Conservation (phyloP, 2,797 vertebrate species). For the Tauraco hartlaubi region DNA sequence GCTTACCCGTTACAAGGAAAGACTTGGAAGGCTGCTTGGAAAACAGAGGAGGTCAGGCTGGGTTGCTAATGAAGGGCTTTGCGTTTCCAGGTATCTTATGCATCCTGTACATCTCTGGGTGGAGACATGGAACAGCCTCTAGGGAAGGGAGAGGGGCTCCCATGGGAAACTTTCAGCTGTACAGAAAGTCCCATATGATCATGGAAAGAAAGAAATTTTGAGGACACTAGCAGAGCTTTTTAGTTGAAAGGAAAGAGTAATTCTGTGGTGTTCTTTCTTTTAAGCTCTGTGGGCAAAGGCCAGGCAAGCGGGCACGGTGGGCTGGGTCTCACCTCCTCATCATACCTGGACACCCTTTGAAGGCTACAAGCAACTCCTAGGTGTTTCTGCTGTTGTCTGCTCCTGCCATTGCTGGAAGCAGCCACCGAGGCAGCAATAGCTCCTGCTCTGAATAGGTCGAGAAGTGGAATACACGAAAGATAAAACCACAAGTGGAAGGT, state of each 20-base stretch:
- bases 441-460: background rate
- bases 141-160: background rate
- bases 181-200: too few relatives aligned
- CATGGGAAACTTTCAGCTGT: background rate
- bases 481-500: background rate
- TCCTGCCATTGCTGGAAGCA: background rate
- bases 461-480: background rate
- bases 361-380: background rate
- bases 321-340: background rate
- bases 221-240: background rate
- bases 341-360: background rate
- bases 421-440: background rate
- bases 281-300: background rate
- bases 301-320: fast-evolving
- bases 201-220: background rate
- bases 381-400: background rate
- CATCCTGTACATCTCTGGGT: too few relatives aligned
- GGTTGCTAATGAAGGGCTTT: background rate
- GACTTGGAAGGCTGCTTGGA: too few relatives aligned
- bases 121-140: background rate
- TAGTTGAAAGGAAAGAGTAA: background rate
- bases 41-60: background rate
- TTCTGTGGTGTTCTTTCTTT: background rate
- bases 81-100: background rate
- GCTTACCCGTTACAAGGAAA: background rate